Evolutionary conservation across 1,140 invertebrate species (phyloP).

Genomic region (Eufriesea mexicana): DNA sequence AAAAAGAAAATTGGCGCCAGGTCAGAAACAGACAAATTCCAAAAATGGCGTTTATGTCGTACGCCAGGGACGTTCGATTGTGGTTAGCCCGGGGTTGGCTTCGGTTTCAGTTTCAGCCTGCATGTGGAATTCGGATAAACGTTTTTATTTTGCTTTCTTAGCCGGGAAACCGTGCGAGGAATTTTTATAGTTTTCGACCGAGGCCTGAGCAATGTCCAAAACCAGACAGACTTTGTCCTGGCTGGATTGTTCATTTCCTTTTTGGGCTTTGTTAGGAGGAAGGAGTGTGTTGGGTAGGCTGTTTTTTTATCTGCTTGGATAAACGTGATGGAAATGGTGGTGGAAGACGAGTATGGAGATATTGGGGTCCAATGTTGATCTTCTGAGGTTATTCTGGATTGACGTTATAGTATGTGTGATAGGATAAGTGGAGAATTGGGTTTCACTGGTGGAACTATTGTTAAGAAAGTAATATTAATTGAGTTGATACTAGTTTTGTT

Average conservation of each 20-base stretch:
- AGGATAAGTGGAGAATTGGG: too few species aligned
- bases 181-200: conserved; percentile 58
- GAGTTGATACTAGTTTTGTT: too few species aligned
- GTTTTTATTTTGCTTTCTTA: conserved; percentile 51
- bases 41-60: conserved; percentile 49
- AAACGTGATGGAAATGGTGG: too few species aligned
- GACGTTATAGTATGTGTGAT: too few species aligned
- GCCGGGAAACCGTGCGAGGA: conserved; percentile 61
- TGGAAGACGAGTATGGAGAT: too few species aligned
- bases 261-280: conserved; percentile 11
- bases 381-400: too few species aligned
- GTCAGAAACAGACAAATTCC: conserved; percentile 2
- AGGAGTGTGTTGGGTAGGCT: not conserved
- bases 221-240: conserved; percentile 14
- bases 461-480: too few species aligned
- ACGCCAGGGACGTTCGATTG: conserved; percentile 35
- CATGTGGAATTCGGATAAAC: conserved; percentile 62
- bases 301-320: not conserved
- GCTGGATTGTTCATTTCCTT: not conserved
- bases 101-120: not conserved
- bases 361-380: too few species aligned
- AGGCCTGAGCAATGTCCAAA: conserved; percentile 27
- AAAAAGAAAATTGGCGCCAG: too few species aligned
- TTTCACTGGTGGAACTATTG: too few species aligned
- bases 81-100: not conserved